Evolutionary conservation across 1,140 invertebrate genomes (phyloP), one percentile per base, ranked within the genome.

Genomic region (Pseudomyrmex concolor): DNA sequence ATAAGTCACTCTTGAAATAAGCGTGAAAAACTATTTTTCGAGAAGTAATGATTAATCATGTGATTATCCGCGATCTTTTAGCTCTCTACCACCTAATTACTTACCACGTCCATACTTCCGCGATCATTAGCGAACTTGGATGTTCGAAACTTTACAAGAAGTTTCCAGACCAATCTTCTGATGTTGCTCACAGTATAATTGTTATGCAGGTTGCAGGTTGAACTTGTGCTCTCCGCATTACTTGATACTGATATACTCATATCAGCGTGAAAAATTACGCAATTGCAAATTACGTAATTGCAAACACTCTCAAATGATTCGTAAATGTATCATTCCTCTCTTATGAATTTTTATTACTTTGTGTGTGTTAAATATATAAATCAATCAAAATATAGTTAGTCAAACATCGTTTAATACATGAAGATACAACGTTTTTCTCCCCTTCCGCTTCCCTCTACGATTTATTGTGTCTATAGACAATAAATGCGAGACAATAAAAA

Each of bases 1-100:
- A 57, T 22, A 9, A 80, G 48, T 80, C 43, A 22, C n/a, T 80
- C 43, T 13, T 15, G 9, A 17, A 45, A 22, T 51, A 77, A 77
- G 43, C 12, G 9, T n/a, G 25, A 9, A 34, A 34, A 57, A 25
- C 2, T 34, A n/a, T 80, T 59, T 80, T 34, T 9, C 4, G 51
- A 34, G 4, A 57, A 70, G 22, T 25, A 80, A 80, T 43, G 45
- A 78, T 78, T 80, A 71, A 80, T 71, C 22, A 17, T 80, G 12
- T 8, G 34, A 50, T 80, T 71, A 77, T 68, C n/a, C 19, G 9
- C 45, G 54, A 60, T 59, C 57, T 78, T 59, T 78, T 70, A 78
- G 62, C 63, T 67, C 34, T 17, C 10, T 34, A 34, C 34, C 34
- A 34, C 34, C 34, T 68, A 68, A 78, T 78, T 71, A 62, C 66